Percentiles rank a stretch among this genome's conserved stretches.
Conservation (phyloP, 2,888 invertebrate species). For the Onthophagus sagittarius region DNA sequence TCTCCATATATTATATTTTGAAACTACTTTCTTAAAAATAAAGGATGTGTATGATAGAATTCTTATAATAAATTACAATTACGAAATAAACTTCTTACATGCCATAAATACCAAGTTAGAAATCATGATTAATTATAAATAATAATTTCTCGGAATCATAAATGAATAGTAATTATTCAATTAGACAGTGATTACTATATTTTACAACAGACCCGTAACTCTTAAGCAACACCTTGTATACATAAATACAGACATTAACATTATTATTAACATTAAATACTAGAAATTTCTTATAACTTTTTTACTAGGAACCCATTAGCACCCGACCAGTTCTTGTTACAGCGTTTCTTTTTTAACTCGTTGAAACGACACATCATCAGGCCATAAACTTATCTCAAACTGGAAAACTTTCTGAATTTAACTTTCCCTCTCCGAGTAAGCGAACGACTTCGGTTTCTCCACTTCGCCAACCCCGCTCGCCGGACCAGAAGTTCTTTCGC, state of each 20-base stretch:
- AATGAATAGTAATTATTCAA: too few species aligned
- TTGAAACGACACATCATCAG: conserved; percentile 18
- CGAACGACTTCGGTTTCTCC: background rate
- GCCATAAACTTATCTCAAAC: conserved; percentile 14
- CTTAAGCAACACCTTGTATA: too few species aligned
- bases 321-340: conserved; percentile 8
- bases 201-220: too few species aligned
- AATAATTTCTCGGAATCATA: background rate
- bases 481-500: background rate
- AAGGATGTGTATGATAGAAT: too few species aligned
- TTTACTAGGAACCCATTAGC: background rate
- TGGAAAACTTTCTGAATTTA: conserved; percentile 24
- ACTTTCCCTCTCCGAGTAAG: conserved; percentile 13
- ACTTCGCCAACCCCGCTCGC: background rate
- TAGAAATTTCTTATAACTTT: too few species aligned
- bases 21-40: too few species aligned
- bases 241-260: too few species aligned
- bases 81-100: background rate
- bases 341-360: conserved; percentile 7
- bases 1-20: too few species aligned
- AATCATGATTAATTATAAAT: background rate
- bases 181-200: too few species aligned
- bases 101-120: background rate
- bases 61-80: too few species aligned
- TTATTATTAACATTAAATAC: too few species aligned